Evolutionary conservation across 2,113 vertebrate genomes (phyloP), one percentile per base, ranked within the genome.

Genomic region (Pseudorectes ferrugineus): DNA sequence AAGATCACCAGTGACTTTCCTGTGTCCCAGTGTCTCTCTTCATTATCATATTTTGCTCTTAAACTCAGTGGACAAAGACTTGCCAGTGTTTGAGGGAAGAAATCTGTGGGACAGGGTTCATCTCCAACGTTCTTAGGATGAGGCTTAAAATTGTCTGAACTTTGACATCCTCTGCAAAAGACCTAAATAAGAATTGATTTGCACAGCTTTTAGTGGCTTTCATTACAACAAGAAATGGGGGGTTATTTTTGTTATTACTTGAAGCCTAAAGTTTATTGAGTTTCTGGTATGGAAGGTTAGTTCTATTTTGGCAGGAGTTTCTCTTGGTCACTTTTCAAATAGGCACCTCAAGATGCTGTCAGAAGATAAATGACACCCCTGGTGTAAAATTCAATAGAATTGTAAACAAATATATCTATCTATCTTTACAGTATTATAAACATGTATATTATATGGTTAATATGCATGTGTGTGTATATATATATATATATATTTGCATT

Each of bases 181-280:
- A 26, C 38, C 20, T 95, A 86, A 93, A 19, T 42, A 68, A 51
- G 29, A 70, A 77, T 29, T 43, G 8, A 35, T 85, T 76, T 95
- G 49, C 38, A 46, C 3, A 9, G 36, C 45, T 79, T 94, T 93
- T 63, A 38, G 46, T 70, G 84, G n/a, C 49, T 95, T 77, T 94
- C 65, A 75, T 96, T 94, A 92, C 84, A 92, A 88, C 58, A 82
- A 48, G 28, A 93, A 79, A 33, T 17, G 14, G 15, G 29, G 17
- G 52, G 35, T 84, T 98, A 89, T 97, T 98, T 97, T 96, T 96
- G 70, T 98, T 98, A 95, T 96, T 98, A 97, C 95, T 91, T 59
- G 95, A 98, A 96, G 94, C 97, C 95, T 97, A 73, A 96, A 66
- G 49, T 92, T 94, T 93, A 28, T 89, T 74, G 26, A 29, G 74